Evolutionary conservation across 1,140 invertebrate species (phyloP), one percentile per base, ranked within the genome.

Genomic region (Lepidotrigona ventralis): DNA sequence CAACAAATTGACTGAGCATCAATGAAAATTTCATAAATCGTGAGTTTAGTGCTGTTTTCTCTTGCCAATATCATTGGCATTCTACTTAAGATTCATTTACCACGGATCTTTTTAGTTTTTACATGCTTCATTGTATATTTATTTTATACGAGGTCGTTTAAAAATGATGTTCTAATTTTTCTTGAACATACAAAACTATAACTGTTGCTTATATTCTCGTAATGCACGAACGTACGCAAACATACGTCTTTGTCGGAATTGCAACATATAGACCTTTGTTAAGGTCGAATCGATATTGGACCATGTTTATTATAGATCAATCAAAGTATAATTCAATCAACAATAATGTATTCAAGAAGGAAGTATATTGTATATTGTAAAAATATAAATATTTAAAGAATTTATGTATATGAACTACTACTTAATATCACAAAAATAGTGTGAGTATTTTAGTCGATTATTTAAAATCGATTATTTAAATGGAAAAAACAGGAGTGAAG

Each of bases 1-100:
- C 17, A 90, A 74, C 15, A 17, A 69, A 71, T 74, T 51, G 71
- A 84, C 81, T 83, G 79, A 86, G 81, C 84, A 81, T 84, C 58
- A 23, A n/a, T 79, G 29, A 76, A 53, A 81, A 79, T 79, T 60
- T n/a, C 51, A 26, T 17, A 60, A 78, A 74, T 4, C 6, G 17
- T 56, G 54, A 85, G 54, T 69, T 70, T 5, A 21, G 17, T 19
- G 63, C 53, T 80, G 12, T 33, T 51, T 64, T 58, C 54, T 54
- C n/a, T 63, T 1, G 26, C 46, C 46, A 53, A 46, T 46, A n/a
- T 54, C 9, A 23, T 26, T 74, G 39, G 71, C 17, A 12, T 21
- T 58, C 2, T 17, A 17, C 71, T 14, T 26, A 14, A 33, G 58
- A 68, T 56, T 8, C 68, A 6, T 15, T 12, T 33, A 33, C 19